Base-by-base conservation (phyloP, 2,888 invertebrate species). In the Epinotia nisella region DNA sequence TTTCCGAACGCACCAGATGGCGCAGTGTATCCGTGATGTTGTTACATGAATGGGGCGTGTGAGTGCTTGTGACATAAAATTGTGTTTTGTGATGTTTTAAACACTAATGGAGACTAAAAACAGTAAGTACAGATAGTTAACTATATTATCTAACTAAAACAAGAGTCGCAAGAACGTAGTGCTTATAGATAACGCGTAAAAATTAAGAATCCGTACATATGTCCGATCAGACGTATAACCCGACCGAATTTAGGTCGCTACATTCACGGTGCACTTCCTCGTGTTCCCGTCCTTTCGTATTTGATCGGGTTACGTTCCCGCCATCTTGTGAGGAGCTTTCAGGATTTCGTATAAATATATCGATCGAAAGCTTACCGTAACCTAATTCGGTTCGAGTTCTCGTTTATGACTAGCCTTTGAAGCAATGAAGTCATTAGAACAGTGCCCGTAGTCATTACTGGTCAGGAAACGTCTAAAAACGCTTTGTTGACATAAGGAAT, bases 31-130 rank as follows among this genome's bases (percentile, higher is more conserved):
- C 87, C 92, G 92, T 93, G 91, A 92, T 93, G 91, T 92, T 92
- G 89, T 90, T 91, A 87, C 91, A 88, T 88, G 90, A 89, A 90
- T 88, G 93, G 93, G 93, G 94, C 93, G 94, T 93, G 91, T 91
- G 89, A 92, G 92, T 93, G 93, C 90, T 91, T 90, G 93, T 92
- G 92, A 87, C 87, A 89, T 91, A 88, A 87, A 83, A 84, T 80
- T 85, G 92, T 93, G 92, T 91, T 92, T 92, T 90, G 92, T 93
- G 92, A 87, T 91, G 87, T 87, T 89, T 83, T 85, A 88, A 84
- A 85, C 82, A 82, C 85, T 85, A 86, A 90, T 87, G 87, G 86
- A 89, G 85, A 81, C 83, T 77, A 82, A 85, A 89, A 91, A 89
- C 87, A 89, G 93, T 93, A 78, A 92, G 93, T 89, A 81, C 75